phyloP scores from a whole-genome alignment of 1,140 invertebrate genomes.

The Bombus superbus region DNA sequence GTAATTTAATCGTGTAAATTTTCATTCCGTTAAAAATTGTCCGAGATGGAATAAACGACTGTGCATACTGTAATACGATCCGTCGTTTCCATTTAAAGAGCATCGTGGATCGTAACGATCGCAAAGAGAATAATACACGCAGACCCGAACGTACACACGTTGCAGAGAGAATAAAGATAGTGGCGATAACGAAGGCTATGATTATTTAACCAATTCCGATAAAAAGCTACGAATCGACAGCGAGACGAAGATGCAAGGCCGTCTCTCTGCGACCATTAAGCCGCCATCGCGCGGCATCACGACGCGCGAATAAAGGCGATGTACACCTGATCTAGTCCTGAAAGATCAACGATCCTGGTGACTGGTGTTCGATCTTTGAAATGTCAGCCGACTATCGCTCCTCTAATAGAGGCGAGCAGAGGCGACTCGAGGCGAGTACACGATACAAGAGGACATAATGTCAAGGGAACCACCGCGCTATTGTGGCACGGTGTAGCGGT shows the following conservation, averaged over 20 bases:
- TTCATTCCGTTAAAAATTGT: no score
- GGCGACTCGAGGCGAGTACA: conserved; percentile 11
- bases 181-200: background rate
- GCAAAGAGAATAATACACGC: no score
- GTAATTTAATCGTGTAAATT: no score
- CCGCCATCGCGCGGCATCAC: no score
- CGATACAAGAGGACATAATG: conserved; percentile 63
- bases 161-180: no score
- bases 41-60: background rate
- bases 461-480: conserved; percentile 61
- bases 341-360: conserved; percentile 56
- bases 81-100: no score
- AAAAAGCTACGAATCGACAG: background rate
- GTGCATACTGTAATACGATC: background rate
- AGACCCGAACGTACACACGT: no score
- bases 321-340: conserved; percentile 57
- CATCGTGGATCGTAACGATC: no score
- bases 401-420: conserved; percentile 35
- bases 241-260: background rate
- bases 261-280: background rate
- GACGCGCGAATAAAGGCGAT: conserved; percentile 23
- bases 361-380: conserved; percentile 59
- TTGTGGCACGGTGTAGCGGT: conserved; percentile 24
- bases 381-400: conserved; percentile 65
- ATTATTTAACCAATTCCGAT: background rate